Evolutionary conservation across 2,888 invertebrate species (phyloP).

Genomic region (Cephus pulcher): DNA sequence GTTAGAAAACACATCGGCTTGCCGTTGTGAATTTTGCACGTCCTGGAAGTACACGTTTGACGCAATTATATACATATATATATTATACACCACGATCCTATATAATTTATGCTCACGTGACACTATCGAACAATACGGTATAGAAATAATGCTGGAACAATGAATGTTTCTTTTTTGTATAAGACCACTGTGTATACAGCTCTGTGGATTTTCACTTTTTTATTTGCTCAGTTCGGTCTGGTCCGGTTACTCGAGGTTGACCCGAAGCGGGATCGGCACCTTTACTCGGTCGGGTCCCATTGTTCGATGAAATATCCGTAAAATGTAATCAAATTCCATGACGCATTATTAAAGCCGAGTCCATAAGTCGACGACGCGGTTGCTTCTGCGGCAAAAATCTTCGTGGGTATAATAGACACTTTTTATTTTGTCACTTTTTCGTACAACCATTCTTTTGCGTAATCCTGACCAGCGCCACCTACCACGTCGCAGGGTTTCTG

Average conservation of each 20-base stretch:
- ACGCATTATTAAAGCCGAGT: conserved; percentile 18
- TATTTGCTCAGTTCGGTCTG: conserved; percentile 4
- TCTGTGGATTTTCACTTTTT: conserved; percentile 4
- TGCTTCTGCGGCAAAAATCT: not conserved
- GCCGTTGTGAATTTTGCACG: too few species aligned
- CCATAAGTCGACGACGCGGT: not conserved
- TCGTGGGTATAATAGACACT: not conserved
- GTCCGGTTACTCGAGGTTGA: not conserved
- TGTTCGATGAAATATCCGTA: conserved; percentile 12
- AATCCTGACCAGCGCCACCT: not conserved
- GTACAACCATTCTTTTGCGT: not conserved
- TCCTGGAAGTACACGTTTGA: too few species aligned
- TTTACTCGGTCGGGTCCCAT: not conserved
- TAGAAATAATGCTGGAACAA: not conserved
- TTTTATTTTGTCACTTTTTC: not conserved
- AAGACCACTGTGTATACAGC: not conserved
- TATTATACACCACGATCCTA: not conserved
- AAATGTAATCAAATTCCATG: conserved; percentile 21
- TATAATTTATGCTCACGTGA: not conserved
- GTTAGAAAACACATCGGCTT: too few species aligned
- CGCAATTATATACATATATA: too few species aligned
- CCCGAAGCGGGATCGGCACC: not conserved
- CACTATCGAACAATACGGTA: not conserved
- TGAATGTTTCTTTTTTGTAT: not conserved
- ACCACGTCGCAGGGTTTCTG: not conserved